phyloP scores from a whole-genome alignment of 1,140 invertebrate species.

The Venturia canescens region DNA sequence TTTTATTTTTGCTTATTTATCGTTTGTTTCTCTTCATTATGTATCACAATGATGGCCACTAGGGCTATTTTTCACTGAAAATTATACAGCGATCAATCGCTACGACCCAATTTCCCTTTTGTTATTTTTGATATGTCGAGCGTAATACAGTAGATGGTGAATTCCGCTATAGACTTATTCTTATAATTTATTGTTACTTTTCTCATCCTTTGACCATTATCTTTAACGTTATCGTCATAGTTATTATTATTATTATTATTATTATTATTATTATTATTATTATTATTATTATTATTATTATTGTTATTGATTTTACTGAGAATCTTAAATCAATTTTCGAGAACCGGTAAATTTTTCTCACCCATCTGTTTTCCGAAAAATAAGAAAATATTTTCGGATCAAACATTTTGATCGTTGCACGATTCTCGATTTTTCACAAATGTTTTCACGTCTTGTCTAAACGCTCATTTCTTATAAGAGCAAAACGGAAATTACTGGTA shows the following conservation, averaged over 20 bases:
- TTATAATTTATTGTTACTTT: slow-evolving; percentile 26
- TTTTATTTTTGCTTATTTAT: not conserved
- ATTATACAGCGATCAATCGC: slow-evolving; percentile 54
- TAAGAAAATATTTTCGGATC: no score
- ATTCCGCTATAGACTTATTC: no score
- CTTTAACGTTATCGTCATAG: no score
- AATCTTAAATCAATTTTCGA: slow-evolving; percentile 18
- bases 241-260: slow-evolving; percentile 17
- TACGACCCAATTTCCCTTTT: slow-evolving; percentile 10
- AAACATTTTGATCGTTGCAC: no score
- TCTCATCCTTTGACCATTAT: not conserved
- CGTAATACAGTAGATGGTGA: slow-evolving; percentile 49
- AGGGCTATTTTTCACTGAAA: slow-evolving; percentile 43
- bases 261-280: not conserved
- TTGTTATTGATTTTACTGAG: not conserved
- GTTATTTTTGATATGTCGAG: slow-evolving; percentile 22
- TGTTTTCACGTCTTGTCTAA: not conserved
- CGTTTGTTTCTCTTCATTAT: slow-evolving; percentile 39
- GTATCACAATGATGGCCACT: slow-evolving; percentile 62
- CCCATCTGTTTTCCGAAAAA: not conserved
- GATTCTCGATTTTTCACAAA: no score
- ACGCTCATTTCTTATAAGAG: not conserved
- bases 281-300: slow-evolving; percentile 13
- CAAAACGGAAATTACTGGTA: not conserved
- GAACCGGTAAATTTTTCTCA: not conserved